Percentiles rank a stretch among this genome's conserved stretches.
phyloP scores from a whole-genome alignment of 2,888 invertebrate species.

The Uloborus plumipes region DNA sequence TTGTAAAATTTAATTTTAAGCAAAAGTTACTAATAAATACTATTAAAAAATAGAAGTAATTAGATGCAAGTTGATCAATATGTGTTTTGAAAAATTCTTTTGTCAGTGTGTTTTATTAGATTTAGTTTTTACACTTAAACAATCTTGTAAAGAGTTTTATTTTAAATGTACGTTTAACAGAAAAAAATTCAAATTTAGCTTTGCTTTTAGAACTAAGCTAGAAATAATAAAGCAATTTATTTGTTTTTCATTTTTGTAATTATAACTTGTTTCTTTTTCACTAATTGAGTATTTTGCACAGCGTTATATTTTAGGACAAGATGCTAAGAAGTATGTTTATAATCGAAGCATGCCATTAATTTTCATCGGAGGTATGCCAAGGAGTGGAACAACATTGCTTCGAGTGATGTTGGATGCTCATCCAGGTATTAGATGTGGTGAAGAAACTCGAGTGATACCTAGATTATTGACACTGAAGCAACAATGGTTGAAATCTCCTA shows the following conservation, averaged over 20 bases:
- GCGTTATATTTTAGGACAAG: conserved; percentile 62
- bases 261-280: neutral
- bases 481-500: conserved; percentile 95
- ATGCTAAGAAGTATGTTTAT: conserved; percentile 73
- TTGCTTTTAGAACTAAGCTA: no score
- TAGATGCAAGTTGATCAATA: no score
- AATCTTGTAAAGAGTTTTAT: no score
- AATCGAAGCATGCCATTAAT: conserved; percentile 92
- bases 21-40: no score
- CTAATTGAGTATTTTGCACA: conserved; percentile 24
- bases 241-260: neutral
- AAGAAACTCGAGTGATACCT: conserved; percentile 97
- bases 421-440: conserved; percentile 95
- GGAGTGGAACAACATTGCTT: conserved; percentile 97
- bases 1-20: no score
- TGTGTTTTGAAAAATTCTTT: no score
- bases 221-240: neutral
- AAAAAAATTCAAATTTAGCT: no score
- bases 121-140: no score
- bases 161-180: neutral
- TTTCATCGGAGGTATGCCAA: conserved; percentile 97
- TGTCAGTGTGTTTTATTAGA: no score
- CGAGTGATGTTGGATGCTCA: conserved; percentile 98
- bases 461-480: conserved; percentile 93
- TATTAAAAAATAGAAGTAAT: no score